Evolutionary conservation across 2,888 invertebrate genomes (phyloP).

Genomic region (Drosophila maculinotata): DNA sequence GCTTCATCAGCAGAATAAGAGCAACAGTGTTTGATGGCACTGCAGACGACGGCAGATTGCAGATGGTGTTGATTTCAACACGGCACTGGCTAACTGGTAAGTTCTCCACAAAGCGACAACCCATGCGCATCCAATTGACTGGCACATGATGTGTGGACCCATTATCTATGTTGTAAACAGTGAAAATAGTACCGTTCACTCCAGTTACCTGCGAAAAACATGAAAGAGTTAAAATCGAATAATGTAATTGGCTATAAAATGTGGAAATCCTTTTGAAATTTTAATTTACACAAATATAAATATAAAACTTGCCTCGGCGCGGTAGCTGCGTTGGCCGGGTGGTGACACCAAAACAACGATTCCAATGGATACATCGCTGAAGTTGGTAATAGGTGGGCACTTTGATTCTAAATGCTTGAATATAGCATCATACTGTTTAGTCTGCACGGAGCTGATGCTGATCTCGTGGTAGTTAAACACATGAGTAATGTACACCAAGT

Average conservation of each 20-base stretch:
- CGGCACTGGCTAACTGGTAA: conserved; percentile 47
- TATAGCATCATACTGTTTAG: conserved; percentile 32
- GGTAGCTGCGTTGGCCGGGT: conserved; percentile 32
- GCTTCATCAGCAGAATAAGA: conserved; percentile 10
- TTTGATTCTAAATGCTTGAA: conserved; percentile 43
- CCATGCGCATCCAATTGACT: conserved; percentile 21
- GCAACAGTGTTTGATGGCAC: conserved; percentile 37
- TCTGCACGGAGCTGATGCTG: conserved; percentile 40
- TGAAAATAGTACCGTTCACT: neutral
- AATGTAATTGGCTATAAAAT: no score
- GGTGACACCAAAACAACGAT: conserved; percentile 47
- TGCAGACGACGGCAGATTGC: conserved; percentile 33
- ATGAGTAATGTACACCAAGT: conserved; percentile 51
- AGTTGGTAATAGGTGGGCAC: conserved; percentile 33
- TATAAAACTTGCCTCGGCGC: conserved; percentile 47
- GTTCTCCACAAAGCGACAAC: conserved; percentile 55
- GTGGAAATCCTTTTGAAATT: neutral
- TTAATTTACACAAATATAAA: neutral
- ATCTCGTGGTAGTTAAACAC: conserved; percentile 38
- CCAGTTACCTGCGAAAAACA: conserved; percentile 26
- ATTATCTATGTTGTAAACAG: conserved; percentile 57
- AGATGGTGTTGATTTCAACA: conserved; percentile 36
- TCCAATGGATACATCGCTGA: conserved; percentile 22
- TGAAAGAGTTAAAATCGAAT: neutral
- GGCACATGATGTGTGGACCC: conserved; percentile 28